Conservation (phyloP, 2,888 invertebrate species). For the Neria commutata region DNA sequence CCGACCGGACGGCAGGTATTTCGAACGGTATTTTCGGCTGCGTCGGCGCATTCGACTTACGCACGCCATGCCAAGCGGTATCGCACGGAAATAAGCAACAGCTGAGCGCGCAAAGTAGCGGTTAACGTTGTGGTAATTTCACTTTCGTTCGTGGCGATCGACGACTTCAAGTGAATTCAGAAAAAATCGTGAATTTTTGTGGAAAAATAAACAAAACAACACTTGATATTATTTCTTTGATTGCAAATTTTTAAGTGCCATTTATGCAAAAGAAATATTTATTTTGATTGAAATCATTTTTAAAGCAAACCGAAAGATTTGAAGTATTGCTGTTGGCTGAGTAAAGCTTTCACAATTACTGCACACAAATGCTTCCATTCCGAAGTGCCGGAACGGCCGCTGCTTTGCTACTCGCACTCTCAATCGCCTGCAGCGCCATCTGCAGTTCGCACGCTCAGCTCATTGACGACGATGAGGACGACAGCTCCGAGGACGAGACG, state of each 20-base stretch:
- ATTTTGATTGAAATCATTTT: too few relatives aligned
- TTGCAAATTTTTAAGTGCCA: too few relatives aligned
- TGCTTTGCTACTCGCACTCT: neutral
- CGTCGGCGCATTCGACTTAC: neutral
- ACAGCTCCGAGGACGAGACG: slow-evolving; percentile 54
- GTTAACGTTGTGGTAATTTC: neutral
- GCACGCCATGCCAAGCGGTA: neutral
- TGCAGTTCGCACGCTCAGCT: slow-evolving; percentile 37
- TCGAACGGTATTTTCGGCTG: neutral
- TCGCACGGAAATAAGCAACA: neutral
- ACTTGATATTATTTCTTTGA: too few relatives aligned
- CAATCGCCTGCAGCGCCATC: slow-evolving; percentile 9
- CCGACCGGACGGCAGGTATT: neutral
- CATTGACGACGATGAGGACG: slow-evolving; percentile 53
- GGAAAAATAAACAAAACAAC: too few relatives aligned
- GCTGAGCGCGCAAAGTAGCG: neutral
- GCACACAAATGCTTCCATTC: too few relatives aligned
- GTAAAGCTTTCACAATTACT: too few relatives aligned
- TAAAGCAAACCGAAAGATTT: too few relatives aligned
- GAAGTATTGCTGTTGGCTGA: too few relatives aligned
- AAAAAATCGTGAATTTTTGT: too few relatives aligned
- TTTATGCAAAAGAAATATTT: too few relatives aligned
- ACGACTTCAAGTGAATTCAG: neutral
- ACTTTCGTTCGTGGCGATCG: neutral
- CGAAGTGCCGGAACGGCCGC: too few relatives aligned